These are phyloP conservation scores for Heliconius charithonia DNA, from an alignment of 2,888 invertebrate species.

Conservation along the genomic window DNA sequence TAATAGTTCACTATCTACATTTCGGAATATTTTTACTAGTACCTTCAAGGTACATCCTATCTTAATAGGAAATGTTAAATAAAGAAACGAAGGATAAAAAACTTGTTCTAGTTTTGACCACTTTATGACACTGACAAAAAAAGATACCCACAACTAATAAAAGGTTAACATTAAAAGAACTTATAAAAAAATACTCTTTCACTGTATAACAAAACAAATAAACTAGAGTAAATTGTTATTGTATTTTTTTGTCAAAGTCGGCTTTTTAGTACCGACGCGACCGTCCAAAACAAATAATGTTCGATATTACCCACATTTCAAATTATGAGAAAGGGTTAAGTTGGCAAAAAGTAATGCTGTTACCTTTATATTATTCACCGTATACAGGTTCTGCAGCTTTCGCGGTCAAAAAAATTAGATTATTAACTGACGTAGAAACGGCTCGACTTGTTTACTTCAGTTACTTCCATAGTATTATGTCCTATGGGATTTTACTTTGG, in stretches of 20 bases:
- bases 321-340: conserved; percentile 60
- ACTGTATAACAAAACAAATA: not conserved
- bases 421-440: too few relatives aligned
- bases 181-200: conserved; percentile 7
- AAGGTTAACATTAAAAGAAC: not conserved
- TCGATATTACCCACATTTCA: conserved; percentile 48
- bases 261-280: conserved; percentile 47
- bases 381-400: too few relatives aligned
- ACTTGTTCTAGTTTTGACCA: conserved; percentile 1
- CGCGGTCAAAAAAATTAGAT: too few relatives aligned
- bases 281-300: conserved; percentile 62
- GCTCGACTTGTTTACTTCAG: too few relatives aligned
- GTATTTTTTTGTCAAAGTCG: conserved; percentile 30
- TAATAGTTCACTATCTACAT: too few relatives aligned
- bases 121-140: conserved; percentile 15
- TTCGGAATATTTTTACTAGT: not conserved
- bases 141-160: conserved; percentile 18
- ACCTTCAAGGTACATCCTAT: not conserved
- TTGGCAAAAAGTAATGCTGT: conserved; percentile 64
- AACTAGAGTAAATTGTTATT: conserved; percentile 20
- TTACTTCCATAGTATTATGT: too few relatives aligned
- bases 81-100: not conserved
- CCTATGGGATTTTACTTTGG: too few relatives aligned
- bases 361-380: conserved; percentile 57
- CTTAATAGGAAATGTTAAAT: not conserved